Evolutionary conservation across 2,888 invertebrate genomes (phyloP).

Genomic region (Clunio marinus): DNA sequence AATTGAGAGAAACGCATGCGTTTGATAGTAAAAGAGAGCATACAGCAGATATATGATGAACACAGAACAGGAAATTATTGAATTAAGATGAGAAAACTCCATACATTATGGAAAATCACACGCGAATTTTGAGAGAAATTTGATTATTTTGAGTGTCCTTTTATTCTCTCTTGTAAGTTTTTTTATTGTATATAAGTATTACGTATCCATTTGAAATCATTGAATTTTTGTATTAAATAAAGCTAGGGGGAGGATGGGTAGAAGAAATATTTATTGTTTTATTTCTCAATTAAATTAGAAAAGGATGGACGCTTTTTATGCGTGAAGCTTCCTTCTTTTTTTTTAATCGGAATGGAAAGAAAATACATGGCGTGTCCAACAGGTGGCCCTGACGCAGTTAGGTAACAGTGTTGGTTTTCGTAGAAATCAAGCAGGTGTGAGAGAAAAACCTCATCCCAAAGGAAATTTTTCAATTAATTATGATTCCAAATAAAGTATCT

Average conservation of each 20-base stretch:
- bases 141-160: background rate
- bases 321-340: background rate
- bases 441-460: too few relatives aligned
- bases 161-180: background rate
- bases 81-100: background rate
- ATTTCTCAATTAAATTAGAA: too few relatives aligned
- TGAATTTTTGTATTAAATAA: constrained; percentile 5
- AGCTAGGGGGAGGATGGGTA: background rate
- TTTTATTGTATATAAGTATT: too few relatives aligned
- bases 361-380: background rate
- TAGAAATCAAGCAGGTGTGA: background rate
- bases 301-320: too few relatives aligned
- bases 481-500: too few relatives aligned
- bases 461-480: too few relatives aligned
- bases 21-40: background rate
- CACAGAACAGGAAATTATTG: background rate
- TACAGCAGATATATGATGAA: background rate
- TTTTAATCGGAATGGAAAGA: background rate
- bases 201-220: too few relatives aligned
- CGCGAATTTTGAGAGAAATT: background rate
- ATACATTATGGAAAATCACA: background rate
- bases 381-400: background rate
- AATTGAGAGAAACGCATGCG: background rate
- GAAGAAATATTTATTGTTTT: too few relatives aligned
- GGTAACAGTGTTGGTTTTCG: too few relatives aligned